These are phyloP conservation scores for Drosophila monieri DNA, from an alignment of 2,888 invertebrate species.

Conservation along the genomic window DNA sequence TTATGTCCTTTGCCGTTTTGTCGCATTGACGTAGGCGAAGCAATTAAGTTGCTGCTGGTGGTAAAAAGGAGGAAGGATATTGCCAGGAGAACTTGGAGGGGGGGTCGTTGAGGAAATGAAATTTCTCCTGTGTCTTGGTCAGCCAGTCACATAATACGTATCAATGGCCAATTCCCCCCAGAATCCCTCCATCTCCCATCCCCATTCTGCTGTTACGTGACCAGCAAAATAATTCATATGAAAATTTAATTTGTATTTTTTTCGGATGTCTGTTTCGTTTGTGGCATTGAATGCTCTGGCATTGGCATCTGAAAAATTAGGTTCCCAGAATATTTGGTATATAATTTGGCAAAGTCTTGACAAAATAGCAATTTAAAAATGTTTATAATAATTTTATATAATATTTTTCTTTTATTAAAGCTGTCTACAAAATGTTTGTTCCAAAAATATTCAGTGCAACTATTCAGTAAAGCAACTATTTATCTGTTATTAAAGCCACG, in stretches of 20 bases:
- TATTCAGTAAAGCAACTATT: too few relatives aligned
- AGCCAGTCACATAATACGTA: constrained; percentile 78
- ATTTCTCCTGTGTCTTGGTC: constrained; percentile 25
- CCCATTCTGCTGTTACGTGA: constrained; percentile 59
- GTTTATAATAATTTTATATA: too few relatives aligned
- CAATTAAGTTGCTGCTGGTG: constrained; percentile 65
- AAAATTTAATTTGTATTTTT: constrained; percentile 73
- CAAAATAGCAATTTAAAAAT: background rate
- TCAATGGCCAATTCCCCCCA: constrained; percentile 66
- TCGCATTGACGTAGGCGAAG: constrained; percentile 71
- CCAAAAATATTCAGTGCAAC: too few relatives aligned
- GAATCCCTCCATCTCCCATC: constrained; percentile 7
- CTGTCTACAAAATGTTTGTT: too few relatives aligned
- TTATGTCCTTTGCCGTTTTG: constrained; percentile 79
- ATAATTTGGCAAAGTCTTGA: background rate
- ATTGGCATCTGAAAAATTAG: constrained; percentile 20
- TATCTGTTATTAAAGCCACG: background rate
- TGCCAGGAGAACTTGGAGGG: background rate
- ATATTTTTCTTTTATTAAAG: too few relatives aligned
- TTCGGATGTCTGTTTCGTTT: constrained; percentile 12
- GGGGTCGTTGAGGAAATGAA: constrained; percentile 43
- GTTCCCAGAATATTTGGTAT: constrained; percentile 15
- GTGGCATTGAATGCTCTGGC: constrained; percentile 5
- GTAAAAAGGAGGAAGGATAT: background rate
- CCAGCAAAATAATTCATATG: constrained; percentile 76